Evolutionary conservation across 2,113 vertebrate species (phyloP).

Genomic region (Pionites leucogaster): DNA sequence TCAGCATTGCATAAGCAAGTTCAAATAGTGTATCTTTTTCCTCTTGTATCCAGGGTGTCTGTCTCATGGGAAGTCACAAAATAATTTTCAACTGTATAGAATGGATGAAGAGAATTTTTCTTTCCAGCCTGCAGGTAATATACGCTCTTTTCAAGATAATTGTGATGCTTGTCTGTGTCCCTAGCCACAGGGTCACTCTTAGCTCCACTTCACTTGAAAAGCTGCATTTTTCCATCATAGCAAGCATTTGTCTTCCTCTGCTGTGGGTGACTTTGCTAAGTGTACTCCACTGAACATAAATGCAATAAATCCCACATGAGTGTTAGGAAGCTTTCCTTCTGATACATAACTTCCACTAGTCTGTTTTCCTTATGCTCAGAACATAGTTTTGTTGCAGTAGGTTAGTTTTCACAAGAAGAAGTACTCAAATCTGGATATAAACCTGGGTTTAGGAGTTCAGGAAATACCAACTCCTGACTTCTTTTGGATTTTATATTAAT

Average conservation of each 20-base stretch:
- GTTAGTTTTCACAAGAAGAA: not conserved
- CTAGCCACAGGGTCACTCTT: not conserved
- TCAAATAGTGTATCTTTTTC: not conserved
- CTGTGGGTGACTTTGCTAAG: not conserved
- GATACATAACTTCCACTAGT: not conserved
- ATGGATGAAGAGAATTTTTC: not conserved
- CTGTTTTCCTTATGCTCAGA: not conserved
- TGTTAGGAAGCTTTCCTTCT: not conserved
- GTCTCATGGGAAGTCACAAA: not conserved
- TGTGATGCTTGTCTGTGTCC: not conserved
- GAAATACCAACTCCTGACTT: not conserved
- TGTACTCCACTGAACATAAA: not conserved
- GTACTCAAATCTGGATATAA: not conserved
- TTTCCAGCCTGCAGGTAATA: not conserved
- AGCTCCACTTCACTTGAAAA: not conserved
- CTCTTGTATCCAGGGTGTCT: not conserved
- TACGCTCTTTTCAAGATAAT: not conserved
- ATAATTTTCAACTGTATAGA: not conserved
- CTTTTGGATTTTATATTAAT: not conserved
- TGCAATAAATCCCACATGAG: not conserved
- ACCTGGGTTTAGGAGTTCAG: not conserved
- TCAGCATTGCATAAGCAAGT: not conserved
- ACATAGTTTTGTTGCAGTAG: accelerated
- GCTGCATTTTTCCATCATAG: not conserved
- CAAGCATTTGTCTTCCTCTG: not conserved